Evolutionary conservation across 2,113 vertebrate species (phyloP).

Genomic region (Azemiops feae): DNA sequence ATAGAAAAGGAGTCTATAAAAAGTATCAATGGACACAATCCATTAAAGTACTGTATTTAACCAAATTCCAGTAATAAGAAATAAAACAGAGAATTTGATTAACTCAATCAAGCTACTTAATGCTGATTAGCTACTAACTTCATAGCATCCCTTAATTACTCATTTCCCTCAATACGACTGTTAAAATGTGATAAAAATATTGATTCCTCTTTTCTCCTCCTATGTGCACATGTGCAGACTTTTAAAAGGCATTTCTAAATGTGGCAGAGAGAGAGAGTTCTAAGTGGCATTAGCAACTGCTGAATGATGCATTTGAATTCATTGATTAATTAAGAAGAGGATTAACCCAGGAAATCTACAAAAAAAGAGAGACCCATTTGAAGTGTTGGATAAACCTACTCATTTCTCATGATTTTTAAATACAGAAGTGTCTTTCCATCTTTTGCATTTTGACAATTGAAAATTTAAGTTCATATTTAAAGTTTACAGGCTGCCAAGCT

Average conservation of each 20-base stretch:
- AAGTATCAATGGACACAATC: not conserved
- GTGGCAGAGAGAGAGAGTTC: not conserved
- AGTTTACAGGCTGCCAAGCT: not conserved
- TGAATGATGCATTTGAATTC: slow-evolving; percentile 1
- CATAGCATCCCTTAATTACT: not conserved
- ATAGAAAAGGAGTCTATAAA: not conserved
- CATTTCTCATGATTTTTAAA: not conserved
- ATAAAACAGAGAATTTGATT: not conserved
- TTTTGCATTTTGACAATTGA: not conserved
- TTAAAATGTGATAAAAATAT: slow-evolving; percentile 7
- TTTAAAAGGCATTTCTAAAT: not conserved
- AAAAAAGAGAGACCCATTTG: too few relatives aligned
- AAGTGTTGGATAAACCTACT: too few relatives aligned
- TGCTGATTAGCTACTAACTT: not conserved
- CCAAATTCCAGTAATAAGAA: not conserved
- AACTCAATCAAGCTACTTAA: not conserved
- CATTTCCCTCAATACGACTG: not conserved
- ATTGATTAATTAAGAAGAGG: not conserved
- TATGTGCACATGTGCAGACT: not conserved
- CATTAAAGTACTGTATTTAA: not conserved
- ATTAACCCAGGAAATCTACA: not conserved
- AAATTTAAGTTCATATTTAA: not conserved
- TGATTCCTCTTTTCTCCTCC: not conserved
- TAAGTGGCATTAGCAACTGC: not conserved
- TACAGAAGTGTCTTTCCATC: not conserved